phyloP scores from a whole-genome alignment of 1,140 invertebrate species.

The Cydia pomonella region DNA sequence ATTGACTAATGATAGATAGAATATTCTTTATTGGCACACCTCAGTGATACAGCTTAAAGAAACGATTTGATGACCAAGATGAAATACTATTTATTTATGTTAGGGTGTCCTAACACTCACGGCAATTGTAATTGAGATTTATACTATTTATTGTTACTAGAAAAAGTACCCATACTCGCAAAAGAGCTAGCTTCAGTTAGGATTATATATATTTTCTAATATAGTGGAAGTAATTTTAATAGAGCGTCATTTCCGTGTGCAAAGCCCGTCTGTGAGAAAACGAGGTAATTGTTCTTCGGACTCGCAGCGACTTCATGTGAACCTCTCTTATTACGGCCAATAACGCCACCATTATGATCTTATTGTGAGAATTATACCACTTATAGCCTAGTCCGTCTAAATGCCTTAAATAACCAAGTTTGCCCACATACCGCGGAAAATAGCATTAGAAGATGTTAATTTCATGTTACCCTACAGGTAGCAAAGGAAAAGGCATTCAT shows the following conservation, averaged over 20 bases:
- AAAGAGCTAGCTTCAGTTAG: background rate
- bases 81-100: no score
- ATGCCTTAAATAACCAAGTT: conserved; percentile 22
- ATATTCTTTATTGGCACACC: no score
- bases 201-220: conserved; percentile 3
- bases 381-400: conserved; percentile 21
- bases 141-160: no score
- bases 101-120: no score
- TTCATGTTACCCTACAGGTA: background rate
- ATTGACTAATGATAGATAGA: no score
- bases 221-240: conserved; percentile 37
- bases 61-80: no score
- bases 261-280: conserved; percentile 50
- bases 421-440: no score
- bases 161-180: no score
- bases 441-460: background rate
- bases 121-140: no score
- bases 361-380: conserved; percentile 50
- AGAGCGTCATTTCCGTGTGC: conserved; percentile 51
- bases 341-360: conserved; percentile 44
- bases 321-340: conserved; percentile 48
- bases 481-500: no score
- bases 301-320: conserved; percentile 48
- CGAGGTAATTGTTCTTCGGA: conserved; percentile 60
- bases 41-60: no score